Percentiles rank a stretch among this genome's conserved stretches.
phyloP scores from a whole-genome alignment of 2,113 vertebrate species.

The Ceyx melanurus region DNA sequence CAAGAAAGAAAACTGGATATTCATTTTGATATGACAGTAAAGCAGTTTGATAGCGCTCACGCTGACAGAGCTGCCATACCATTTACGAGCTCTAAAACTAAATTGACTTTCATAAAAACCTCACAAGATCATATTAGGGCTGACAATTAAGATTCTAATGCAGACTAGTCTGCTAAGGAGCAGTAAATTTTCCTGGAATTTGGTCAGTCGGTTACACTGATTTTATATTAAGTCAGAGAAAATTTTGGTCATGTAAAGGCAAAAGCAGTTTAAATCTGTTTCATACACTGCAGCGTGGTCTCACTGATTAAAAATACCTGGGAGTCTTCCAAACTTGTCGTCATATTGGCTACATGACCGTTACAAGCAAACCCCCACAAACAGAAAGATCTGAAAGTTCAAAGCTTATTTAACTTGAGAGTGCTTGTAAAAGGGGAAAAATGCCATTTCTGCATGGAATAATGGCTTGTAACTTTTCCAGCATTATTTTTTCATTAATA shows the following conservation, averaged over 20 bases:
- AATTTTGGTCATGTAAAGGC: conserved; percentile 44
- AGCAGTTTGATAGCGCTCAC: neutral
- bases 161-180: neutral
- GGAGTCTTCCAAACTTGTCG: conserved; percentile 68
- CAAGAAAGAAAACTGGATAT: conserved; percentile 39
- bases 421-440: conserved; percentile 70
- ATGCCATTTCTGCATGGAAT: conserved; percentile 74
- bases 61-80: neutral
- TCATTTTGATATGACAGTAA: conserved; percentile 51
- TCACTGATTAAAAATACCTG: conserved; percentile 77
- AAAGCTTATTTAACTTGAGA: conserved; percentile 75
- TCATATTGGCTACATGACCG: conserved; percentile 68
- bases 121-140: conserved; percentile 5
- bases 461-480: conserved; percentile 76
- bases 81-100: conserved; percentile 28
- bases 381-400: conserved; percentile 72
- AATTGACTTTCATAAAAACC: conserved; percentile 34
- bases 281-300: conserved; percentile 46
- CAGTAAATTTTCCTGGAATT: conserved; percentile 47
- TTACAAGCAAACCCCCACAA: conserved; percentile 65
- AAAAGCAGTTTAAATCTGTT: conserved; percentile 65
- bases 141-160: conserved; percentile 40
- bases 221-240: conserved; percentile 55
- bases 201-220: conserved; percentile 42
- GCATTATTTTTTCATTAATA: conserved; percentile 72